Base-by-base conservation (phyloP, 2,797 vertebrate species). In the Enteromius trimaculatus region DNA sequence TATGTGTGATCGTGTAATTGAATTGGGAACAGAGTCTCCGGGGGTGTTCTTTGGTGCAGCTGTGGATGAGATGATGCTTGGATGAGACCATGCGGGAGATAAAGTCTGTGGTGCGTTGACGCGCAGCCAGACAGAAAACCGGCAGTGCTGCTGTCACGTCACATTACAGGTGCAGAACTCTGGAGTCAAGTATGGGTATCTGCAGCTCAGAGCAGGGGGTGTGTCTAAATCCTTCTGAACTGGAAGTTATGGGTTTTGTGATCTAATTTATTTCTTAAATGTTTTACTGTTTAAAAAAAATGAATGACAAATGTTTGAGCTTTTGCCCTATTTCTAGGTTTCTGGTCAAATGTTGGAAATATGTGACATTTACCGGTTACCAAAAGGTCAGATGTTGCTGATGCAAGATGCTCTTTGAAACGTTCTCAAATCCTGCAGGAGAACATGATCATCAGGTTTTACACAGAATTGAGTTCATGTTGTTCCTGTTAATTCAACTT, bases 11-110 rank as follows among this genome's bases (percentile, higher is more conserved):
- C 62, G 55, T 44, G n/a, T 82, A 55, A 76, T 77, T 77, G 72
- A 66, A 76, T 82, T 82, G n/a, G 71, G 71, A 82, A 42, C 17
- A 17, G 26, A 23, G 72, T 77, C 47, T 77, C n/a, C 4, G 14
- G 72, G 72, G 81, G 64, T 64, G 72, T 76, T 13, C 44, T 81
- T 47, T 53, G 80, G 58, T 64, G 80, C 80, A 82, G 80, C 81
- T 82, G 72, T 16, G 13, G 62, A 77, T 76, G 80, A 64, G 58
- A 74, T 81, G 69, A 60, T 42, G 37, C 37, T 77, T 8, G 34
- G 19, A 51, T 34, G 55, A 80, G 77, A 74, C 39, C 16, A 21
- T 65, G 76, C 58, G 51, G 72, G 72, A 76, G 72, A 76, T 76
- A 0, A 58, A 76, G 17, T 76, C 72, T 64, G 74, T 68, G 79